phyloP scores from a whole-genome alignment of 1,140 invertebrate genomes.

The Drosophila tropicalis region DNA sequence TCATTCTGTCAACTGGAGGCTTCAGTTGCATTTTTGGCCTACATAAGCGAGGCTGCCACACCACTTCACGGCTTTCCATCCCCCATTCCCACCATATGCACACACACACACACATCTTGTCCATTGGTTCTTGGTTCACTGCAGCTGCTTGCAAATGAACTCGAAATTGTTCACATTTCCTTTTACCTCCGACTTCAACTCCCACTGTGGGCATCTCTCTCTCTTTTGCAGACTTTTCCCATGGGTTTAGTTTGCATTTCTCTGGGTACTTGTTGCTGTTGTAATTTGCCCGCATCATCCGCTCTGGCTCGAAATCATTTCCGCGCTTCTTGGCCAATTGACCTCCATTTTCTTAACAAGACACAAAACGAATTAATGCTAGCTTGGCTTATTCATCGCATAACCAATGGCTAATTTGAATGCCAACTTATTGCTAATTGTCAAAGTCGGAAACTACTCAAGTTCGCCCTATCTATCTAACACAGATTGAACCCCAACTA shows the following conservation, averaged over 20 bases:
- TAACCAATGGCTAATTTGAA: conserved; percentile 28
- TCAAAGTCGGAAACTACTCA: conserved; percentile 10
- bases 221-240: neutral
- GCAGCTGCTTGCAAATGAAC: conserved; percentile 31
- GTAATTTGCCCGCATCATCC: conserved; percentile 22
- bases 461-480: too few species aligned
- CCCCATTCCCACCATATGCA: neutral
- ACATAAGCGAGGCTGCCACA: conserved; percentile 21
- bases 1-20: conserved; percentile 41
- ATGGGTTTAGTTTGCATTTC: neutral
- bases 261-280: conserved; percentile 47
- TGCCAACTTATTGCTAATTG: conserved; percentile 38
- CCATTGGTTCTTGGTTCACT: neutral
- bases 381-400: conserved; percentile 26
- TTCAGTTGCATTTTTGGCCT: conserved; percentile 27
- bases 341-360: neutral
- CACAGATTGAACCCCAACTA: too few species aligned
- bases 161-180: conserved; percentile 11
- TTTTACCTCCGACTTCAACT: neutral
- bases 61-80: neutral
- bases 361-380: conserved; percentile 28
- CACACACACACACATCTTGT: neutral
- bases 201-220: neutral
- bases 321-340: too few species aligned
- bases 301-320: neutral